Evolutionary conservation across 1,140 invertebrate species (phyloP).

Genomic region (Antheraea pernyi): DNA sequence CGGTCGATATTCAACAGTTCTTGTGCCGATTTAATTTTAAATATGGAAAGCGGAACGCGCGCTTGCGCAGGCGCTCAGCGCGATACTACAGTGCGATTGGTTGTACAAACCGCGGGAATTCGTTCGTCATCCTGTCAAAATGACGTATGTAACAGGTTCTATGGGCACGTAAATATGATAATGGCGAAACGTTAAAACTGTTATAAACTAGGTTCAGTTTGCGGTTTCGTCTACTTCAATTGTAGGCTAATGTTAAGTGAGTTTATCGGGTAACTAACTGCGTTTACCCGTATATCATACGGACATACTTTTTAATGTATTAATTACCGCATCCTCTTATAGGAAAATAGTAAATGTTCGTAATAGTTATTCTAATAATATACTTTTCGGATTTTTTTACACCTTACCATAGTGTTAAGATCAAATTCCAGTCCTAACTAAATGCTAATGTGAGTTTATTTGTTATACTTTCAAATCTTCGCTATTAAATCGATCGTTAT

Average conservation of each 20-base stretch:
- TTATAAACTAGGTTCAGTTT: conserved; percentile 3
- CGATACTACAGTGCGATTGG: conserved; percentile 56
- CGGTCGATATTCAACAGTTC: background rate
- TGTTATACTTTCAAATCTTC: too few relatives aligned
- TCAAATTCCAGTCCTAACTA: too few relatives aligned
- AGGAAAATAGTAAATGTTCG: too few relatives aligned
- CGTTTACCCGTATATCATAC: background rate
- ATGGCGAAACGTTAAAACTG: conserved; percentile 35
- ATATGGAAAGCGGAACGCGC: conserved; percentile 14
- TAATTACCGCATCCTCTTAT: too few relatives aligned
- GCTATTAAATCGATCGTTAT: too few relatives aligned
- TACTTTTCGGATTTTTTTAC: too few relatives aligned
- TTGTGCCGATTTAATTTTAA: background rate
- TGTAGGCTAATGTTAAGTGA: background rate
- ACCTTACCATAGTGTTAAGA: too few relatives aligned
- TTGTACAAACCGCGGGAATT: conserved; percentile 49
- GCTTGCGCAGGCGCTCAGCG: conserved; percentile 35
- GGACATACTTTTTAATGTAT: background rate
- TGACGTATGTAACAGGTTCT: conserved; percentile 34
- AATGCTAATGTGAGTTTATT: too few relatives aligned
- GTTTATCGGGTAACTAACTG: background rate
- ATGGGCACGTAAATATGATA: conserved; percentile 34
- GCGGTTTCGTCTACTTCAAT: background rate
- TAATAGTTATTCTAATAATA: too few relatives aligned
- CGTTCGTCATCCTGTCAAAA: conserved; percentile 33